These are phyloP conservation scores for Procambarus virginalis DNA, from an alignment of 1,140 invertebrate genomes.

Conservation along the genomic window DNA sequence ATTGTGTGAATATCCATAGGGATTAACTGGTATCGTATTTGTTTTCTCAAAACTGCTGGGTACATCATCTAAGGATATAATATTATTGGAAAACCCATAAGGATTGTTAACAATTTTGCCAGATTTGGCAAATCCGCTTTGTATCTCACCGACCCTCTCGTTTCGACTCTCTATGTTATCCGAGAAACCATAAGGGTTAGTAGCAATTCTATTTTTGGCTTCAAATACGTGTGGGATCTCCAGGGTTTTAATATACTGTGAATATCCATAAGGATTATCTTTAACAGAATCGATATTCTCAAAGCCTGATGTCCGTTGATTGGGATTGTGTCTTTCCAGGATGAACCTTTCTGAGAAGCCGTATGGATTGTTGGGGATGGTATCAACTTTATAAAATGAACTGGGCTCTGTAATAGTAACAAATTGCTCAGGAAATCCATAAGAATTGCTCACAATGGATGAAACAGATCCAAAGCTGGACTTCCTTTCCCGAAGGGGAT, in stretches of 20 bases:
- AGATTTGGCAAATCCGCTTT: not conserved
- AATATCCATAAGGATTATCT: slow-evolving; percentile 32
- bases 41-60: not conserved
- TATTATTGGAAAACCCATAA: not conserved
- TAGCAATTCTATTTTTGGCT: not conserved
- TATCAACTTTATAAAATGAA: not conserved
- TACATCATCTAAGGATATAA: not conserved
- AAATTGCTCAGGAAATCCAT: slow-evolving; percentile 10
- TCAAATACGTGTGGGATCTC: not conserved
- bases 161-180: not conserved
- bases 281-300: not conserved
- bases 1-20: not conserved
- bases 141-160: not conserved
- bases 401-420: not conserved
- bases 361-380: not conserved
- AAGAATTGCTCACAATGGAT: not conserved
- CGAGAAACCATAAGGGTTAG: slow-evolving; percentile 15
- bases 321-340: not conserved
- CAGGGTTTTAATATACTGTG: not conserved
- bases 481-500: too few species aligned
- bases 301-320: not conserved
- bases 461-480: not conserved
- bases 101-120: not conserved
- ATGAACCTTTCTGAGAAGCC: not conserved
- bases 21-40: not conserved